Base-by-base conservation (phyloP, 2,797 vertebrate species). In the Sus cebifrons region DNA sequence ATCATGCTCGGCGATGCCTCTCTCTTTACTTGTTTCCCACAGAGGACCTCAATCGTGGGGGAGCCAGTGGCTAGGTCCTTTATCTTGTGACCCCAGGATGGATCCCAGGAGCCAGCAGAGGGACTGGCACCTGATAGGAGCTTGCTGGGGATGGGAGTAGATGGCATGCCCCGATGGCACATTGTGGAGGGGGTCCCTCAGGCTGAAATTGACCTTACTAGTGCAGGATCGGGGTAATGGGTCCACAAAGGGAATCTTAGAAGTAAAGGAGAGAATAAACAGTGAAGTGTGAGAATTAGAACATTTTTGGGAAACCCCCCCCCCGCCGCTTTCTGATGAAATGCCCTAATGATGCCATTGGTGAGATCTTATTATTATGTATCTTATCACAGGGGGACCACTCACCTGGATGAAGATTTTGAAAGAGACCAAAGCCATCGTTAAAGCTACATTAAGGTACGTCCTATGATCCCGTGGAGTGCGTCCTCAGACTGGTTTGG, bases 1-100 rank as follows among this genome's bases (percentile, higher is more conserved):
- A 7, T 6, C 12, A 0, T 3, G 13, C 27, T 40, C 12, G 29
- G 58, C 0, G 27, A 14, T 1, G 0, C 60, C 13, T 27, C 54
- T 74, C 49, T 13, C 0, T 2, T 11, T 1, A 23, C 58, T 32
- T 36, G 3, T 25, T 56, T 49, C 52, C 21, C 13, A 20, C 36
- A 44, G 6, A 4, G 21, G 78, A 52, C 40, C 13, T 12, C 27
- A 16, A 23, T 7, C 44, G 11, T 4, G 3, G 18, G 15, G 49
- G 9, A 74, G 65, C 27, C 29, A 16, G 67, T 5, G 6, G 71
- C 10, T 6, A 44, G n/a, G 12, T 2, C 10, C 86, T 78, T 29
- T 14, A 17, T 25, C 3, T 20, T 13, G 18, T 79, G 71, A 29
- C 1, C 29, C n/a, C n/a, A 78, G 52, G 29, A 58, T 5, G n/a